Base-by-base conservation (phyloP, 2,113 vertebrate genomes). In the Abramis brama region DNA sequence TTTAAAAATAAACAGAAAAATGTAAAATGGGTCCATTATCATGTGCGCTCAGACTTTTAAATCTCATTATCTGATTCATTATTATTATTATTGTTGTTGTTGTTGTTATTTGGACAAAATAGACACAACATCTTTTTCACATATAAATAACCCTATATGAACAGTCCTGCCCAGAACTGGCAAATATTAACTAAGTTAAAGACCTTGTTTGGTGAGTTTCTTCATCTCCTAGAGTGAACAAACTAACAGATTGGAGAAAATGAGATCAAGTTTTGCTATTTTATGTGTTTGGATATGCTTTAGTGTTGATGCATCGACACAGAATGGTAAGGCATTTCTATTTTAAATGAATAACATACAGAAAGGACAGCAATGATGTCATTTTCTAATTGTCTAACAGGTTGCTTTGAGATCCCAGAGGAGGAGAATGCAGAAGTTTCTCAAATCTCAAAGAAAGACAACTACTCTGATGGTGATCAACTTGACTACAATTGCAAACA, bases 201-300 rank as follows among this genome's bases (percentile, higher is more conserved):
- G 30, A 50, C 73, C 77, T 70, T 59, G 30, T 11, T 33, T 33
- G 33, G 33, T 33, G 33, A 25, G 23, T 60, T 73, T 71, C 33
- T 79, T 70, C 33, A 60, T 39, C 21, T 52, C 36, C n/a, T 15
- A 71, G 12, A 27, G 33, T 62, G 13, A 76, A 39, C 27, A 45
- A 68, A 80, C 75, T 25, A 39, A 79, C 43, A 30, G 33, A 55
- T 0, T 25, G 43, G 77, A 9, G 33, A 25, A 75, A 62, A 92
- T 93, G 90, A 27, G 39, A 59, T 79, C 36, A 76, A n/a, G 33
- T 66, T 19, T 91, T 25, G 25, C 86, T n/a, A 30, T 89, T 62
- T 47, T 92, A 11, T 43, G 74, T 39, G 86, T 92, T 8, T 85
- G 86, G 2, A 50, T 91, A 47, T 92, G 83, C 87, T 76, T 55